Base-by-base conservation (phyloP, 1,140 invertebrate genomes). In the Mamestra configurata region DNA sequence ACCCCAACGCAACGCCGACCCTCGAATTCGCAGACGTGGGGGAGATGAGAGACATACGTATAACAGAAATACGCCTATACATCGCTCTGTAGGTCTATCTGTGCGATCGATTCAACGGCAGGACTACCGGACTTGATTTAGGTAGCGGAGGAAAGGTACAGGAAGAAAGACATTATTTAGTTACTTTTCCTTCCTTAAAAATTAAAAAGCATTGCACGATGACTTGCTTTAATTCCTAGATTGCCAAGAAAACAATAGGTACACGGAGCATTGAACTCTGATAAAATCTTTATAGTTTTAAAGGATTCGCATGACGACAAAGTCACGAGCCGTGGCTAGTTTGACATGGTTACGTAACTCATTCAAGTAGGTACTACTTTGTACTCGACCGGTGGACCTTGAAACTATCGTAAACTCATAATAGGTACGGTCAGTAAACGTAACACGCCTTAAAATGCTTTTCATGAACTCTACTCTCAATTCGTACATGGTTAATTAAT, bases 261-360 rank as follows among this genome's bases (percentile, higher is more conserved):
- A 46, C 43, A 64, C n/a, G 35, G 59, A 35, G 11, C 59, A 68
- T 46, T 68, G 64, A 46, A 46, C 64, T 68, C 37, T 20, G 22
- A 68, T 68, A 24, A 46, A 68, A 68, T 68, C 64, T 46, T 68
- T 46, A 46, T 68, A 6, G 64, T 68, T 46, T 68, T 46, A 11
- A 24, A 68, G 15, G 64, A 68, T 68, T 68, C 64, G 40, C 64
- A 27, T 68, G n/a, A 20, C 40, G 46, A 46, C 64, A 68, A 64
- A 46, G 37, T 46, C 20, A 13, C 20, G 20, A 13, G 18, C 64
- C 40, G 40, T 7, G 13, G 11, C 57, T 10, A 22, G 37, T 46
- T 22, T 68, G 64, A 46, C 31, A 64, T 7, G 53, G 20, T 68
- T 68, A 46, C 64, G 64, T 46, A 46, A 27, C 64, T 68, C 31